These are phyloP conservation scores for Osmerus eperlanus DNA, from an alignment of 2,113 vertebrate genomes.

Conservation along the genomic window DNA sequence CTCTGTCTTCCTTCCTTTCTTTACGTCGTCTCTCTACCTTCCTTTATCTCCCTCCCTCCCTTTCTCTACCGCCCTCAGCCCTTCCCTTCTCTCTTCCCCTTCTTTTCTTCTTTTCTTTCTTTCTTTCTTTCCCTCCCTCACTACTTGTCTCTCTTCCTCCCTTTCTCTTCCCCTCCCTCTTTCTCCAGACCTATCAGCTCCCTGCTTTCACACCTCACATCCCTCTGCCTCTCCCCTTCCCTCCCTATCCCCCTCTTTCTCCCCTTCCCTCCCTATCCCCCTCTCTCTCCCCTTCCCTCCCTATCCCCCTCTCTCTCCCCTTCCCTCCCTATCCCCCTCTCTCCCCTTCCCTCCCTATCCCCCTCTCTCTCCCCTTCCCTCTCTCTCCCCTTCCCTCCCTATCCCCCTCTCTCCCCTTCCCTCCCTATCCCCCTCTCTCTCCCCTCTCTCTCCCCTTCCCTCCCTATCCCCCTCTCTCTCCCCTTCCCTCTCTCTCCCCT, in stretches of 20 bases:
- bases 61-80: slow-evolving; percentile 1
- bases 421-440: not conserved
- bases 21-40: slow-evolving; percentile 3
- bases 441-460: too few species aligned
- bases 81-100: not conserved
- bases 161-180: slow-evolving; percentile 5
- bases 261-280: slow-evolving; percentile 2
- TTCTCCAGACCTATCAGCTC: slow-evolving; percentile 19
- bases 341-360: not conserved
- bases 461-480: not conserved
- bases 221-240: not conserved
- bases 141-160: not conserved
- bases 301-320: not conserved
- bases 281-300: not conserved
- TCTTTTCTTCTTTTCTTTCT: not conserved
- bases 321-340: not conserved
- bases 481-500: not conserved
- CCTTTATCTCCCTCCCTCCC: slow-evolving; percentile 24
- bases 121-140: not conserved
- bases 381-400: not conserved
- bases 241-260: slow-evolving; percentile 17
- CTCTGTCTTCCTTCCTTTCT: not conserved
- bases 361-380: not conserved
- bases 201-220: not conserved
- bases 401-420: not conserved